These are phyloP conservation scores for Catocala nupta DNA, from an alignment of 2,888 invertebrate genomes.

Conservation along the genomic window DNA sequence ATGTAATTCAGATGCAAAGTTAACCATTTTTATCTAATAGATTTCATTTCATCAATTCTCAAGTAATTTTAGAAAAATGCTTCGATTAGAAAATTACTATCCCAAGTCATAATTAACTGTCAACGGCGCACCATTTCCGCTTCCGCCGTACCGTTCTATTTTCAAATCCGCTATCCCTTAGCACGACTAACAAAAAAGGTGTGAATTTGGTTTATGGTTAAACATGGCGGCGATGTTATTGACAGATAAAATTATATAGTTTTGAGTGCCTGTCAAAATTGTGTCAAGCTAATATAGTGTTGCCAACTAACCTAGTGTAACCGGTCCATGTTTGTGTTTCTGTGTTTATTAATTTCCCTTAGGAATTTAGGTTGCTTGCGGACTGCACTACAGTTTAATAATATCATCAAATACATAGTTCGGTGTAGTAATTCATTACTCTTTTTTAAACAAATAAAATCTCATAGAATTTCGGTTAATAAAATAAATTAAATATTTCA, in stretches of 20 bases:
- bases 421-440: no score
- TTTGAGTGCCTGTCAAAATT: conserved; percentile 5
- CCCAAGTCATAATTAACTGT: conserved; percentile 84
- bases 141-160: conserved; percentile 84
- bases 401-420: no score
- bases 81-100: conserved; percentile 82
- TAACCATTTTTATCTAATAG: background rate
- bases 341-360: background rate
- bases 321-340: conserved; percentile 13
- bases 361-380: conserved; percentile 2
- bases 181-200: conserved; percentile 36
- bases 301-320: background rate
- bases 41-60: background rate
- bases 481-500: no score
- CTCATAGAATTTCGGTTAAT: no score
- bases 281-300: conserved; percentile 2
- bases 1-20: no score
- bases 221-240: conserved; percentile 20
- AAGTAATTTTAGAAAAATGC: conserved; percentile 61
- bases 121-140: conserved; percentile 83
- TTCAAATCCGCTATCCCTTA: conserved; percentile 71
- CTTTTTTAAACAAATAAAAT: no score
- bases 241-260: conserved; percentile 27
- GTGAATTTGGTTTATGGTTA: conserved; percentile 25
- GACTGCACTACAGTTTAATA: background rate